These are phyloP conservation scores for Nebria ingens DNA, from an alignment of 1,140 invertebrate genomes.

Conservation along the genomic window DNA sequence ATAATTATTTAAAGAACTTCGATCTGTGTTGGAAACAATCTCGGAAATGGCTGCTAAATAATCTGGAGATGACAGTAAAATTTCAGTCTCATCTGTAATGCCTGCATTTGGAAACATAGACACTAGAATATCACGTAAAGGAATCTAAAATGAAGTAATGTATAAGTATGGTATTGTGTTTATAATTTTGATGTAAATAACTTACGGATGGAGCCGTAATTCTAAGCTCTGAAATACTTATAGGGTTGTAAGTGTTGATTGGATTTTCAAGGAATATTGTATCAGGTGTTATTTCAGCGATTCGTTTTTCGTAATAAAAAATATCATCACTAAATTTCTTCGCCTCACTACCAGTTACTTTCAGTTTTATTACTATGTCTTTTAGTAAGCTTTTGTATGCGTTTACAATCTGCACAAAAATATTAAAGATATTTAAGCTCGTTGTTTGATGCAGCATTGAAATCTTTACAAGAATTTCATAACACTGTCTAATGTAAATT, in stretches of 20 bases:
- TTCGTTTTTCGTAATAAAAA: constrained; percentile 47
- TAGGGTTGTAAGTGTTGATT: constrained; percentile 29
- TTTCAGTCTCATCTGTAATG: constrained; percentile 40
- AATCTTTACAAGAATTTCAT: no score
- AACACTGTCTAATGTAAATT: background rate
- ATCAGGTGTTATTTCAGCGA: constrained; percentile 44
- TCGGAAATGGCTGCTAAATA: constrained; percentile 43
- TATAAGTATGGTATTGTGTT: constrained; percentile 11
- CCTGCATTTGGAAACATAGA: constrained; percentile 42
- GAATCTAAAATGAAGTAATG: constrained; percentile 36
- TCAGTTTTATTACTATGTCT: constrained; percentile 40
- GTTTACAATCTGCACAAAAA: constrained; percentile 34
- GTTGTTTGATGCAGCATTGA: constrained; percentile 4
- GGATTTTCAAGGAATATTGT: constrained; percentile 30
- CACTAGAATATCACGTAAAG: constrained; percentile 42
- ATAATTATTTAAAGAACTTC: constrained; percentile 48
- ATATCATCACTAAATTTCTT: constrained; percentile 44
- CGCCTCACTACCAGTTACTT: constrained; percentile 39
- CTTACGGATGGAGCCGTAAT: constrained; percentile 35
- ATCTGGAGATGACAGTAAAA: constrained; percentile 41
- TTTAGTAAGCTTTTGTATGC: constrained; percentile 47
- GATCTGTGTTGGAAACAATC: constrained; percentile 46
- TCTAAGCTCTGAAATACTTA: constrained; percentile 36
- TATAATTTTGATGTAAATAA: constrained; percentile 10
- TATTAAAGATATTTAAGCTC: constrained; percentile 12